These are phyloP conservation scores for Palythoa grandis DNA, from an alignment of 92 coral and sea anemone genomes.

Conservation along the genomic window DNA sequence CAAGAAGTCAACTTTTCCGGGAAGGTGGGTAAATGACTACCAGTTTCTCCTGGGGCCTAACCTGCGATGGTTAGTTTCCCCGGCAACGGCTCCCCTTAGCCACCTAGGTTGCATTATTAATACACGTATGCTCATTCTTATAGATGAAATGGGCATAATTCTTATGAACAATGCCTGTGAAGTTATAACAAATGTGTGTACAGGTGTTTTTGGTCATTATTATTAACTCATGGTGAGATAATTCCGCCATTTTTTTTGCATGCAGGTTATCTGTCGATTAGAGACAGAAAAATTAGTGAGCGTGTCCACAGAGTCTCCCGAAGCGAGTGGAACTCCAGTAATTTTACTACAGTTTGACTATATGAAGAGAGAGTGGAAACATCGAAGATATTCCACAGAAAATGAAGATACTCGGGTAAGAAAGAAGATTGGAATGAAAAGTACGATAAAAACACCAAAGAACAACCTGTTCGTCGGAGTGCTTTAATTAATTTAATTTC, in stretches of 20 bases:
- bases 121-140: no score
- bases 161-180: no score
- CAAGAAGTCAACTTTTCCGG: conserved; percentile 17
- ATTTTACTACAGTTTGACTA: conserved; percentile 30
- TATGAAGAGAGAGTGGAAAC: conserved; percentile 36
- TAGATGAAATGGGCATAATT: no score
- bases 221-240: not conserved
- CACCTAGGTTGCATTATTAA: no score
- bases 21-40: not conserved
- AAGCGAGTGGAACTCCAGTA: not conserved
- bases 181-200: not conserved
- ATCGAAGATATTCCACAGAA: conserved; percentile 2
- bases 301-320: conserved; percentile 4
- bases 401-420: conserved; percentile 29
- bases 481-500: no score
- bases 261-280: conserved; percentile 30
- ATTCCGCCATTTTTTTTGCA: not conserved
- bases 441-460: not conserved
- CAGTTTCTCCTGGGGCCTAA: not conserved
- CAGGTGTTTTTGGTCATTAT: not conserved
- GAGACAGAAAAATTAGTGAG: conserved; percentile 24
- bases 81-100: no score
- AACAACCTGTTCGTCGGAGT: no score
- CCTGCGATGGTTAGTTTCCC: no score
- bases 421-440: not conserved